A percentile compares a stretch with the other conserved stretches of the same genome.
phyloP scores from a whole-genome alignment of 2,797 vertebrate species.

The Hylomyscus alleni region DNA sequence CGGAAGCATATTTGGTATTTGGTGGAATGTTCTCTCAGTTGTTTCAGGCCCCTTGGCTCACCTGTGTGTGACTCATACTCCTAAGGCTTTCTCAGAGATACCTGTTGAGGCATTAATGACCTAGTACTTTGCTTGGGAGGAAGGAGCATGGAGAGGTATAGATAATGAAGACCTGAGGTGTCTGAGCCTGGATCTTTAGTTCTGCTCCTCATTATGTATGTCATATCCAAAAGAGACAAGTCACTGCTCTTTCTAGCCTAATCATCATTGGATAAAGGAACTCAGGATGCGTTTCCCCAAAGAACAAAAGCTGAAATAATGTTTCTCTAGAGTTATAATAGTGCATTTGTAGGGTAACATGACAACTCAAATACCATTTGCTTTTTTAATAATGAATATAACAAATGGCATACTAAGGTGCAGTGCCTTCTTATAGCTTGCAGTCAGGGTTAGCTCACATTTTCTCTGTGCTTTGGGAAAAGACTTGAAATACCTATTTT shows the following conservation, averaged over 20 bases:
- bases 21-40: not conserved
- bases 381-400: conserved; percentile 20
- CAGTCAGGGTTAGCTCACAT: not conserved
- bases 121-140: not conserved
- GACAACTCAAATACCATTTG: not conserved
- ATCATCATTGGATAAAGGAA: not conserved
- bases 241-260: not conserved
- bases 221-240: not conserved
- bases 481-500: conserved; percentile 10
- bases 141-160: not conserved
- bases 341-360: conserved; percentile 12
- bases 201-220: not conserved
- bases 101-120: not conserved
- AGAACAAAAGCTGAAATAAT: conserved; percentile 30
- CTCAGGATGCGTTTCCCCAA: not conserved
- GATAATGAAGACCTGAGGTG: not conserved
- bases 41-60: not conserved
- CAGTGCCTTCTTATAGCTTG: not conserved
- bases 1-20: not conserved
- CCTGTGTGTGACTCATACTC: not conserved
- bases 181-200: not conserved
- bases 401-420: not conserved
- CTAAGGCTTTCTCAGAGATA: not conserved
- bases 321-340: not conserved
- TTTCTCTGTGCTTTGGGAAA: not conserved